These are phyloP conservation scores for Arvicola amphibius DNA, from an alignment of 2,797 vertebrate genomes.

Conservation along the genomic window DNA sequence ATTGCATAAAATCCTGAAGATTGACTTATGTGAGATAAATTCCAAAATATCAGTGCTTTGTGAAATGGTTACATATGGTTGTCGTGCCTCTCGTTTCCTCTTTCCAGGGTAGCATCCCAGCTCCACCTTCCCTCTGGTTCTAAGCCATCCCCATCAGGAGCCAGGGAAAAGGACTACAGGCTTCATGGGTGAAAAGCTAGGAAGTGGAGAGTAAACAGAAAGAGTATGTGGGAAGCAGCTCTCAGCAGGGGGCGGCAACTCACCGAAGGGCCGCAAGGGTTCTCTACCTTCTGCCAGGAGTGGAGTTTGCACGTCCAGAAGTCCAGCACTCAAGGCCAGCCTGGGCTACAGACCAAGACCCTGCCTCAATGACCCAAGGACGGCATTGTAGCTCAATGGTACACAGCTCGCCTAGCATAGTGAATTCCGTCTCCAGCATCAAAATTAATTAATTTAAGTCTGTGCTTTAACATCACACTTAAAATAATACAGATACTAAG, in stretches of 20 bases:
- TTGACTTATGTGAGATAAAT: neutral
- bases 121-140: neutral
- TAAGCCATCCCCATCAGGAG: neutral
- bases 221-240: neutral
- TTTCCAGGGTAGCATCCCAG: neutral
- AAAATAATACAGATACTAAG: constrained; percentile 32
- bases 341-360: neutral
- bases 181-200: neutral
- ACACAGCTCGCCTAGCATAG: neutral
- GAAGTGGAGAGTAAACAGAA: neutral
- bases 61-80: neutral
- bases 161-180: neutral
- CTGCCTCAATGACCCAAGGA: neutral
- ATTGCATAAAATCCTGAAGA: constrained; percentile 3
- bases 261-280: no score
- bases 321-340: neutral
- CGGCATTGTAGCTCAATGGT: neutral
- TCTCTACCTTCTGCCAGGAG: neutral
- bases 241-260: neutral
- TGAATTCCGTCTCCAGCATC: neutral
- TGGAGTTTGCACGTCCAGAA: neutral
- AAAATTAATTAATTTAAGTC: neutral
- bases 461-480: neutral
- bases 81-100: neutral
- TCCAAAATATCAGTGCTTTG: neutral